Percentiles rank a stretch among this genome's conserved stretches.
phyloP scores from a whole-genome alignment of 2,113 vertebrate genomes.

The Propithecus coquereli region DNA sequence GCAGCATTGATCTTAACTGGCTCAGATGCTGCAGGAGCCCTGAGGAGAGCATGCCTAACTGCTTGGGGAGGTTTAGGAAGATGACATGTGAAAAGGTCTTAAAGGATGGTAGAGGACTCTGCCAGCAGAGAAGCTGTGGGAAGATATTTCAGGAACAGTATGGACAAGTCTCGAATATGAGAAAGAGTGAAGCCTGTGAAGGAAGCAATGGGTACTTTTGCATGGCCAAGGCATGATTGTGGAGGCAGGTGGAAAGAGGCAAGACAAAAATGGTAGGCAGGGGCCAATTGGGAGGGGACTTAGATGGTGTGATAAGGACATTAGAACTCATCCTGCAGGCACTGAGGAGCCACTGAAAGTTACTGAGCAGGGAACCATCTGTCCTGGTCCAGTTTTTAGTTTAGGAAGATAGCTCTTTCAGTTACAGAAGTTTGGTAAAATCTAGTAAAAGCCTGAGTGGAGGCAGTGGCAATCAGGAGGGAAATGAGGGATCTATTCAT shows the following conservation, averaged over 20 bases:
- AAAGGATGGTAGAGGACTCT: neutral
- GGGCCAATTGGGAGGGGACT: neutral
- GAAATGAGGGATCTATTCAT: neutral
- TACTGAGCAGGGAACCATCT: neutral
- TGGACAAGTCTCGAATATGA: neutral
- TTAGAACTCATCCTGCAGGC: neutral
- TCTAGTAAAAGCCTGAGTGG: neutral
- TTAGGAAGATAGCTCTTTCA: neutral
- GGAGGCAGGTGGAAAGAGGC: neutral
- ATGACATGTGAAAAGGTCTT: neutral
- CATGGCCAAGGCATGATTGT: neutral
- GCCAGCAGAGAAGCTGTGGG: neutral
- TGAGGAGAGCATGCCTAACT: neutral
- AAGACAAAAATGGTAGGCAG: neutral
- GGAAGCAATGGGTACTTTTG: neutral
- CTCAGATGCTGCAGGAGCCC: neutral
- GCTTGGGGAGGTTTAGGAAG: neutral
- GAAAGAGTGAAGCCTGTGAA: neutral
- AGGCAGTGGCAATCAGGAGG: neutral
- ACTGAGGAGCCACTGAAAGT: neutral
- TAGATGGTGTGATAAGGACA: neutral
- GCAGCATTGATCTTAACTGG: neutral
- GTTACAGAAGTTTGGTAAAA: neutral
- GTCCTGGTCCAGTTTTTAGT: neutral
- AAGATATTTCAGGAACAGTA: neutral